Percentiles rank a stretch among this genome's conserved stretches.
These are phyloP conservation scores for Copsychus sechellarum DNA, from an alignment of 2,113 vertebrate genomes.

Conservation along the genomic window DNA sequence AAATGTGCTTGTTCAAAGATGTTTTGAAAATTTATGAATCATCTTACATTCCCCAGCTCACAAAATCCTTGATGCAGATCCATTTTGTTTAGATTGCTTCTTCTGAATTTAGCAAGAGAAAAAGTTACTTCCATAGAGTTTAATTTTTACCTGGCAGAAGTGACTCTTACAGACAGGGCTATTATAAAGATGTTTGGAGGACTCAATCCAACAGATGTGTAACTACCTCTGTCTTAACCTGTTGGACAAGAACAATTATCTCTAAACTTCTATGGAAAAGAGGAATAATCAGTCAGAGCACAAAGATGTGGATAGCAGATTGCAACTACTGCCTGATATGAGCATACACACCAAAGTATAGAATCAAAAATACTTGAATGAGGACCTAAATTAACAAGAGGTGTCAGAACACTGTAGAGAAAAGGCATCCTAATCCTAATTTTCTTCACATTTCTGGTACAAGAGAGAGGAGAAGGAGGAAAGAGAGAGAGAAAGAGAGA, in stretches of 20 bases:
- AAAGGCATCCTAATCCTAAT: neutral
- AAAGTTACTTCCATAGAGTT: neutral
- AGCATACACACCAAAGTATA: neutral
- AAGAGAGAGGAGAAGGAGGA: neutral
- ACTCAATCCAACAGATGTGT: neutral
- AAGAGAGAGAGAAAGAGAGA: too few species aligned
- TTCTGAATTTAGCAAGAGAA: neutral
- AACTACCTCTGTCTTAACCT: neutral
- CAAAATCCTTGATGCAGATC: neutral
- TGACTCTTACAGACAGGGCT: neutral
- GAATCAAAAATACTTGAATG: neutral
- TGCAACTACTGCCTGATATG: neutral
- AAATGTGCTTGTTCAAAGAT: neutral
- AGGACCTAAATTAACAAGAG: neutral
- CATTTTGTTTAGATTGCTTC: neutral
- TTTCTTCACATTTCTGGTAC: neutral
- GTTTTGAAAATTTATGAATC: neutral
- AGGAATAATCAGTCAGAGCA: neutral
- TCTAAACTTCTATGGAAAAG: neutral
- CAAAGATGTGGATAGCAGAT: neutral
- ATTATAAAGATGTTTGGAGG: neutral
- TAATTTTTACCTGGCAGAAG: neutral
- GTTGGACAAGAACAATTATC: neutral
- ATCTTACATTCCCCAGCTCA: neutral
- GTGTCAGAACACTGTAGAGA: neutral